phyloP scores from a whole-genome alignment of 2,113 vertebrate genomes.

The Cnemophilus loriae region DNA sequence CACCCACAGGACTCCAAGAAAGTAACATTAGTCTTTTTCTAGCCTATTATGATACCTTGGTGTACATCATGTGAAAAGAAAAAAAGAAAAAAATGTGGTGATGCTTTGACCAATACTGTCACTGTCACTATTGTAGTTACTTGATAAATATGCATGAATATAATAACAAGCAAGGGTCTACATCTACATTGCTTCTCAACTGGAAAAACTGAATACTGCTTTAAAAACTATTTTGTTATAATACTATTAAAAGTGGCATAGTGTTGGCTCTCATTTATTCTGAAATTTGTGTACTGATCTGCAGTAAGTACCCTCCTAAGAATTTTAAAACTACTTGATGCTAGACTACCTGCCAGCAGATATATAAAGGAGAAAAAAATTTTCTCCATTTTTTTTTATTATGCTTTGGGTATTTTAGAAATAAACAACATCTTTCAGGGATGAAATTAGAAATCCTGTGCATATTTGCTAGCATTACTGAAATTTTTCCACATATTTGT shows the following conservation, averaged over 20 bases:
- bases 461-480: neutral
- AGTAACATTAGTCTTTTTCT: neutral
- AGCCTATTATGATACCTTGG: neutral
- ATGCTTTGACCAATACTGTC: neutral
- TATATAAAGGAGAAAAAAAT: neutral
- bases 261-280: neutral
- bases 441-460: neutral
- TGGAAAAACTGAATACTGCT: neutral
- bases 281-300: neutral
- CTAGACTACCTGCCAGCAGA: neutral
- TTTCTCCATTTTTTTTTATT: neutral
- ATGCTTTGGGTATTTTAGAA: neutral
- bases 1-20: neutral
- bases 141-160: neutral
- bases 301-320: neutral
- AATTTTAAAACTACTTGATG: neutral
- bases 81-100: neutral
- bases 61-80: neutral
- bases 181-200: neutral
- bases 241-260: constrained; percentile 12
- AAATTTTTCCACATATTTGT: neutral
- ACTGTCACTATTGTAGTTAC: neutral
- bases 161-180: neutral
- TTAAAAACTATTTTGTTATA: constrained; percentile 16
- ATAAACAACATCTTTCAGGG: neutral